Percentiles rank a stretch among this genome's conserved stretches.
phyloP scores from a whole-genome alignment of 1,140 invertebrate genomes.

The Mizuhopecten yessoensis region DNA sequence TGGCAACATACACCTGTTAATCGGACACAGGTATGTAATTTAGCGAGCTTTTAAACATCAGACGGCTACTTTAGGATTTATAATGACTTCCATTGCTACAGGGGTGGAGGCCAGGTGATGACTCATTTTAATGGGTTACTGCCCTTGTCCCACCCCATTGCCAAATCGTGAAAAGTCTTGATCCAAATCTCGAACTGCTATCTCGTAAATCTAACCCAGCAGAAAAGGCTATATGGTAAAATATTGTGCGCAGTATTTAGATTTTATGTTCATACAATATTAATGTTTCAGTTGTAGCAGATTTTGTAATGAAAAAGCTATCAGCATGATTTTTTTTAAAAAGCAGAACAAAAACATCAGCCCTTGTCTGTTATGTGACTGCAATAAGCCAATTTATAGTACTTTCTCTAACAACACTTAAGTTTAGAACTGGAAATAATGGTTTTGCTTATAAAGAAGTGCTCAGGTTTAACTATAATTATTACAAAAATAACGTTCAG shows the following conservation, averaged over 20 bases:
- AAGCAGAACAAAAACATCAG: too few relatives aligned
- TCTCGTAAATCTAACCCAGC: not conserved
- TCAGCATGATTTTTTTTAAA: not conserved
- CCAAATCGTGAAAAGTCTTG: not conserved
- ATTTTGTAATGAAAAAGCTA: not conserved
- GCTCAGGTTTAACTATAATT: too few relatives aligned
- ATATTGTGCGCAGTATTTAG: not conserved
- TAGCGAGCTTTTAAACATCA: conserved; percentile 26
- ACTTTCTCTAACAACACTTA: too few relatives aligned
- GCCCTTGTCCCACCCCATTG: not conserved
- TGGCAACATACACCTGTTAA: conserved; percentile 23
- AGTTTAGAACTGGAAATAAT: too few relatives aligned
- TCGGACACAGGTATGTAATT: not conserved
- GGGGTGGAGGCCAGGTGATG: not conserved
- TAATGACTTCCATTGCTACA: not conserved
- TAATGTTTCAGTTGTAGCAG: conserved; percentile 5
- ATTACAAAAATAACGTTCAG: too few relatives aligned
- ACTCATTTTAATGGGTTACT: not conserved
- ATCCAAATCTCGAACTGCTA: not conserved
- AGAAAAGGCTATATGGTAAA: not conserved
- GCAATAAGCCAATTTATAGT: not conserved
- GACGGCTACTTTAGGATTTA: not conserved
- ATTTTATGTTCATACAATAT: not conserved
- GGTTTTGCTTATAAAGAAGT: too few relatives aligned
- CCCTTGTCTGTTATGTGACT: too few relatives aligned